These are phyloP conservation scores for Pseudeuparius sepicola DNA, from an alignment of 2,888 invertebrate species.

Conservation along the genomic window DNA sequence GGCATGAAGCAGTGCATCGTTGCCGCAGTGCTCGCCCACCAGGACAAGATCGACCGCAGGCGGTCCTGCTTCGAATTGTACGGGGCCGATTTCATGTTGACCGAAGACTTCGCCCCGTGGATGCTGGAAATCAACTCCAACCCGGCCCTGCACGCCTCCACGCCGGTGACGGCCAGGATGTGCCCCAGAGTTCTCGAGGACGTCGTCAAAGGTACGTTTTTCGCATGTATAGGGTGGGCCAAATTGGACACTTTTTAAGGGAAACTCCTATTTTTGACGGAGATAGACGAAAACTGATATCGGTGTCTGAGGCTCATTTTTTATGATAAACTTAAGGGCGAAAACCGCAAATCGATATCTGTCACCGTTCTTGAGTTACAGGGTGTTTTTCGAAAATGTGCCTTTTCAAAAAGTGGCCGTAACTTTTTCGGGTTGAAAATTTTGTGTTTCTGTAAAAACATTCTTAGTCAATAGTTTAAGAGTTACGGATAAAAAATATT, in stretches of 20 bases:
- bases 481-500: too few relatives aligned
- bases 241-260: too few relatives aligned
- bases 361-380: too few relatives aligned
- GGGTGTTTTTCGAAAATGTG: too few relatives aligned
- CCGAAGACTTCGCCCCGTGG: slow-evolving; percentile 77
- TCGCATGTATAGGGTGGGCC: not conserved
- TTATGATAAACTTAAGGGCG: too few relatives aligned
- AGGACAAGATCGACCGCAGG: slow-evolving; percentile 57
- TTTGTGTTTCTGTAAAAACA: too few relatives aligned
- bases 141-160: slow-evolving; percentile 74
- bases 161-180: slow-evolving; percentile 71
- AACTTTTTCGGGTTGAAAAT: too few relatives aligned
- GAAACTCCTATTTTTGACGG: too few relatives aligned
- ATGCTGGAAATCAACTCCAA: slow-evolving; percentile 88
- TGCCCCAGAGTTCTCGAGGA: slow-evolving; percentile 76
- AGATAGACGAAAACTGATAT: too few relatives aligned
- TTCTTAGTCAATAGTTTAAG: not conserved
- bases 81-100: slow-evolving; percentile 87
- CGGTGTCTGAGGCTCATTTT: too few relatives aligned
- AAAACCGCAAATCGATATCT: too few relatives aligned
- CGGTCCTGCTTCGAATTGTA: slow-evolving; percentile 80
- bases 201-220: slow-evolving; percentile 65
- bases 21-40: slow-evolving; percentile 68
- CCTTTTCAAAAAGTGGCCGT: too few relatives aligned
- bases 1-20: slow-evolving; percentile 77